A percentile compares a stretch with the other conserved stretches of the same genome.
These are phyloP conservation scores for Acrobasis consociella DNA, from an alignment of 2,888 invertebrate genomes.

Conservation along the genomic window DNA sequence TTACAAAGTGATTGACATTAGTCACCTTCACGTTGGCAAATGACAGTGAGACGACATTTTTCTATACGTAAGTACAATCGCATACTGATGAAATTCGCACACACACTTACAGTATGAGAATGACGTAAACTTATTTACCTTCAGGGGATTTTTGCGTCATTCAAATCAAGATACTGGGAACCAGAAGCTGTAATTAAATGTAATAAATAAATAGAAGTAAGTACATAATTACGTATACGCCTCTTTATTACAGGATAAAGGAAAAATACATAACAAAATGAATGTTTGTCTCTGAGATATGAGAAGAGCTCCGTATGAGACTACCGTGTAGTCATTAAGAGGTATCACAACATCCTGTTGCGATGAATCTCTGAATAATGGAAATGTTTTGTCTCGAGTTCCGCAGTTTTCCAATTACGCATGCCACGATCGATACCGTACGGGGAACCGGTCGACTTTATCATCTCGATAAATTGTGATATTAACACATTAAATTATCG, in stretches of 20 bases:
- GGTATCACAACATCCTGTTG: constrained; percentile 55
- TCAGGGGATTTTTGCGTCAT: constrained; percentile 12
- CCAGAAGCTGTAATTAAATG: too few relatives aligned
- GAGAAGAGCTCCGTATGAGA: constrained; percentile 38
- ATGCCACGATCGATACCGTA: constrained; percentile 34
- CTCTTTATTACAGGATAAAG: constrained; percentile 31
- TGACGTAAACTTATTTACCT: constrained; percentile 41
- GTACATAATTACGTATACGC: neutral
- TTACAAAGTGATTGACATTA: constrained; percentile 37
- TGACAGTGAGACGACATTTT: constrained; percentile 59
- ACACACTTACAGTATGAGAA: constrained; percentile 44
- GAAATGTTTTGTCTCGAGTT: constrained; percentile 40
- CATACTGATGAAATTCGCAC: constrained; percentile 56
- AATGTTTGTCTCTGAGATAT: constrained; percentile 42
- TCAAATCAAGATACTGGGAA: neutral
- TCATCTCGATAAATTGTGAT: constrained; percentile 33
- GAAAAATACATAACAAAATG: constrained; percentile 48
- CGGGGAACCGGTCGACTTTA: constrained; percentile 40
- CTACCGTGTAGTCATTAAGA: constrained; percentile 46
- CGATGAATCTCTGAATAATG: constrained; percentile 47
- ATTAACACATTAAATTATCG: constrained; percentile 53
- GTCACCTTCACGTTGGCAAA: constrained; percentile 51
- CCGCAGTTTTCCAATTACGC: constrained; percentile 54
- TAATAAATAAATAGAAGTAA: constrained; percentile 11
- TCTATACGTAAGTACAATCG: constrained; percentile 5